These are phyloP conservation scores for Trissonchulus sp. DNA, from an alignment of 2,888 invertebrate genomes.

Conservation along the genomic window DNA sequence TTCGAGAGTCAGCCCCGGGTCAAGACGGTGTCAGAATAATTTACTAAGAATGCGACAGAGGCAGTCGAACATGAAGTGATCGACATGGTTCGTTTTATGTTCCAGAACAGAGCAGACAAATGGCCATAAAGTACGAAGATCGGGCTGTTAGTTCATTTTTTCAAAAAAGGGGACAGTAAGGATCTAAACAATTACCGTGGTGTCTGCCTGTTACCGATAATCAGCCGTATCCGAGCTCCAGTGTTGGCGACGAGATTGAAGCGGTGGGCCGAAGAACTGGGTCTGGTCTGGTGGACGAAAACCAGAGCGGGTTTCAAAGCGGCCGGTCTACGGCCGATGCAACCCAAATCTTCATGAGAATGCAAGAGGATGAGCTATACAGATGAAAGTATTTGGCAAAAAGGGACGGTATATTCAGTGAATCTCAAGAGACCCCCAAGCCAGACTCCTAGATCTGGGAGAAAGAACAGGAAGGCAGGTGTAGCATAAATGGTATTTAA, in stretches of 20 bases:
- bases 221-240: slow-evolving; percentile 13
- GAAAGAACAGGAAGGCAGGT: too few relatives aligned
- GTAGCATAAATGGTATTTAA: too few relatives aligned
- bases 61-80: slow-evolving; percentile 9
- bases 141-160: slow-evolving; percentile 5
- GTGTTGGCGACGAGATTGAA: slow-evolving; percentile 15
- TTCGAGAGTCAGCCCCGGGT: slow-evolving; percentile 6
- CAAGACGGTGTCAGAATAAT: slow-evolving; percentile 16
- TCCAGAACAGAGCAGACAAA: slow-evolving; percentile 17
- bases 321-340: slow-evolving; percentile 18
- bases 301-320: slow-evolving; percentile 18
- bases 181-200: too few relatives aligned
- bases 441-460: slow-evolving; percentile 5
- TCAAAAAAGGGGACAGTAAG: too few relatives aligned
- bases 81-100: slow-evolving; percentile 16
- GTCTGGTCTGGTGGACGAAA: too few relatives aligned
- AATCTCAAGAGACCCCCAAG: too few relatives aligned
- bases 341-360: slow-evolving; percentile 14
- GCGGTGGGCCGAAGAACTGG: slow-evolving; percentile 12
- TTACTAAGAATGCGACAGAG: neutral
- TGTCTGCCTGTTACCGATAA: too few relatives aligned
- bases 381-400: slow-evolving; percentile 1
- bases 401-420: neutral
- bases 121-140: slow-evolving; percentile 21
- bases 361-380: slow-evolving; percentile 18